Base-by-base conservation (phyloP, 1,140 invertebrate genomes). In the Ceratitis capitata region DNA sequence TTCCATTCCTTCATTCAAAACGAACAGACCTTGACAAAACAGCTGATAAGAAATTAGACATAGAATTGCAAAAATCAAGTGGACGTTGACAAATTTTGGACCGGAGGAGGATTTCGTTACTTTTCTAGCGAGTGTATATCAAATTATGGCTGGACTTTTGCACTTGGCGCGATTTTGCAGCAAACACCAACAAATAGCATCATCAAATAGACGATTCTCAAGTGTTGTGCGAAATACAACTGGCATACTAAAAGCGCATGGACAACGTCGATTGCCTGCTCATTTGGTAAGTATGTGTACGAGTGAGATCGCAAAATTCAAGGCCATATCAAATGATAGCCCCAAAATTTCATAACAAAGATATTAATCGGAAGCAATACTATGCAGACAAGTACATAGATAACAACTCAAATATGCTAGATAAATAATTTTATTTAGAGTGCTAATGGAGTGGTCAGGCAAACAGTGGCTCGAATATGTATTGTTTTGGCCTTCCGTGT, bases 131-230 rank as follows among this genome's bases (percentile, higher is more conserved):
- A 23, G 69, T 45, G 69, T 45, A 35, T 47, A 39, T 78, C 32
- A 82, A 82, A 86, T 83, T 51, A 85, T 85, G 86, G 74, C 86
- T 85, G 86, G 84, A 69, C 39, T 86, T 19, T 69, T 86, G 42
- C 84, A 86, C 42, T 86, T 86, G 45, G 84, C 86, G 74, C 82
- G 86, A 86, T 64, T 85, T 83, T 86, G 86, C 53, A 85, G 86
- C 39, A 86, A 82, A 84, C 85, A 86, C n/a, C 64, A 78, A 32
- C 49, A 53, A 58, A 84, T 74, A 47, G 78, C 51, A 26, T 82
- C n/a, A 16, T 45, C 56, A 39, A 64, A 56, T 45, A 86, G 64
- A 82, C 47, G 47, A 1, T 84, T 78, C n/a, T 58, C 12, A n/a
- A 49, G 32, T 29, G 23, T 64, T n/a, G 35, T 14, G 23, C 26